Base-by-base conservation (phyloP, 23 tunicate genomes). In the Pegea sp. region DNA sequence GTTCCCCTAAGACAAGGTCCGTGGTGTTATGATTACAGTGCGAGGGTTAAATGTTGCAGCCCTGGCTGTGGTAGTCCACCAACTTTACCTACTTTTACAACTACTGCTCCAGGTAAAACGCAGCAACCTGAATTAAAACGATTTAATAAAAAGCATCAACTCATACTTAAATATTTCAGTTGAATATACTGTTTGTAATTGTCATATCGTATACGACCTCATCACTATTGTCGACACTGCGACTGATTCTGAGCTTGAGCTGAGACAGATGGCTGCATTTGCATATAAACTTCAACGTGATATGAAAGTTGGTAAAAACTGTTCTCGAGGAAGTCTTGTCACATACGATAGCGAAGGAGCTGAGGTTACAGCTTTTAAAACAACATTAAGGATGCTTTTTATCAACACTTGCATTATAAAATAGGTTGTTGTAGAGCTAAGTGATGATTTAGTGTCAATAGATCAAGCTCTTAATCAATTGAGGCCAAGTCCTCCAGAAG, bases 1-100 rank as follows among this genome's bases (percentile, higher is more conserved):
- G 69, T 64, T 4, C 63, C 69, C 13, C 18, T 7, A 11, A 43
- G 11, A 16, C 58, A 67, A 57, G 72, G 64, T 8, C 19, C 29
- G 42, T 57, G 56, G 43, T 67, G 72, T 48, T 24, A 67, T 43
- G 53, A 67, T 44, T 67, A 67, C 72, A 67, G 72, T 27, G 64
- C 33, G 24, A 67, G 72, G 20, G 49, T 67, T 22, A 44, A 57
- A 27, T 67, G 72, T 25, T 67, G 72, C 27, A 43, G 48, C 31
- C 22, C 43, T 0, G 0, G n/a, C 20, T 59, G 67, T 0, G 66
- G 56, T 33, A 42, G 26, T 7, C 67, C 62, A 4, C 38, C 59
- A 21, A 22, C 67, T 2, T 18, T 19, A 1, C 44, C 60, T 24
- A 11, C 55, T n/a, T n/a, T n/a, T n/a, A n/a, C n/a, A n/a, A n/a